A percentile compares a stretch with the other conserved stretches of the same genome.
Evolutionary conservation across 2,888 invertebrate species (phyloP).

Genomic region (Calameuta filiformis): DNA sequence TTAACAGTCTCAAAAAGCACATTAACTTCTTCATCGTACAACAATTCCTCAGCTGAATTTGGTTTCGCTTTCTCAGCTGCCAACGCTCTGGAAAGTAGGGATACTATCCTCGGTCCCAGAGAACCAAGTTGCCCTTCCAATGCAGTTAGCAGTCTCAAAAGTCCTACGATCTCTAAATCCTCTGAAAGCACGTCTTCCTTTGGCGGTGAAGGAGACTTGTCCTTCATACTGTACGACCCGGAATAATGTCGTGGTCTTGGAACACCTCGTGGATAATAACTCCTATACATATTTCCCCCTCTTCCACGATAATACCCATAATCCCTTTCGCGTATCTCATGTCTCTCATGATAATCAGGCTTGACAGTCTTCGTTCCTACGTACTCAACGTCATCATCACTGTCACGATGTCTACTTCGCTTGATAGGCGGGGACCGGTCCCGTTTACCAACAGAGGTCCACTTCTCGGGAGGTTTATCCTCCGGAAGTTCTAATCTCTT

Average conservation of each 20-base stretch:
- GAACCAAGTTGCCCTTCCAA: conserved; percentile 87
- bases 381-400: conserved; percentile 62
- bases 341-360: conserved; percentile 52
- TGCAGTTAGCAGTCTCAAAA: conserved; percentile 81
- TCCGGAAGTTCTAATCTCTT: conserved; percentile 70
- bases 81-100: conserved; percentile 80
- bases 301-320: conserved; percentile 39
- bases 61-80: conserved; percentile 79
- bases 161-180: conserved; percentile 61
- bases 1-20: conserved; percentile 87
- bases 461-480: conserved; percentile 57
- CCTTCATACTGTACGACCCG: conserved; percentile 59
- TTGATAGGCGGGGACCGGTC: conserved; percentile 26
- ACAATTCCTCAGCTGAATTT: conserved; percentile 80
- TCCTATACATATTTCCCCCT: conserved; percentile 32
- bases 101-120: conserved; percentile 82
- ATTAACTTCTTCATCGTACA: conserved; percentile 78
- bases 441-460: conserved; percentile 6
- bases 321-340: conserved; percentile 29
- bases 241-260: conserved; percentile 40
- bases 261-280: conserved; percentile 35
- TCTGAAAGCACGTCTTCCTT: conserved; percentile 54
- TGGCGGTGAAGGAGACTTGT: conserved; percentile 51
- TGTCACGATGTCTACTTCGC: conserved; percentile 36
- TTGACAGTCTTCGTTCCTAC: conserved; percentile 54